These are phyloP conservation scores for Macrosoma leucophasiata DNA, from an alignment of 2,888 invertebrate species.

Conservation along the genomic window DNA sequence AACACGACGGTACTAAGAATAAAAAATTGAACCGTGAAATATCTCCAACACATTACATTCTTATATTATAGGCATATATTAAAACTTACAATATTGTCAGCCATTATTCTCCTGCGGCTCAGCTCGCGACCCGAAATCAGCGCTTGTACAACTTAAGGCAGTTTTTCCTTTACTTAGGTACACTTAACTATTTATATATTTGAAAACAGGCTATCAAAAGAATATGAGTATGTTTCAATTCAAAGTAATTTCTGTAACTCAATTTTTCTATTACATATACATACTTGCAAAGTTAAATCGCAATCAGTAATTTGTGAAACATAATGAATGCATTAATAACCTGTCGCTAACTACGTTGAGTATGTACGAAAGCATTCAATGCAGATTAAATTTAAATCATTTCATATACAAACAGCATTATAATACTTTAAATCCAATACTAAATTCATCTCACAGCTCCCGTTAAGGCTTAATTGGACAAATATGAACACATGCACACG, in stretches of 20 bases:
- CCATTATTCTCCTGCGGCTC: conserved; percentile 70
- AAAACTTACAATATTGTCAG: conserved; percentile 46
- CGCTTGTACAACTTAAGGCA: too few species aligned
- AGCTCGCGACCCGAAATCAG: conserved; percentile 37
- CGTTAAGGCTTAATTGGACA: conserved; percentile 63
- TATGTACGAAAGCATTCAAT: conserved; percentile 21
- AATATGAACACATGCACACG: conserved; percentile 56
- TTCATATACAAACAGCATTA: conserved; percentile 23
- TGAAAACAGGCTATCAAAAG: conserved; percentile 1
- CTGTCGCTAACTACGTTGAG: background rate
- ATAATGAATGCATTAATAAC: too few species aligned
- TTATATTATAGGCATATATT: too few species aligned
- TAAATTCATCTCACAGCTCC: conserved; percentile 68
- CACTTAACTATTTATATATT: conserved; percentile 5
- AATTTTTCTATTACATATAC: too few species aligned
- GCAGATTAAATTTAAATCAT: too few species aligned
- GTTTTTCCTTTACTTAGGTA: too few species aligned
- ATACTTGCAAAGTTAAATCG: too few species aligned
- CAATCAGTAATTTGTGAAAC: too few species aligned
- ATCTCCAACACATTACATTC: too few species aligned
- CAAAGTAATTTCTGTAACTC: too few species aligned
- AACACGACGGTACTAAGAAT: too few species aligned
- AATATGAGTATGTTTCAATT: background rate
- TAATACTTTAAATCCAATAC: conserved; percentile 30
- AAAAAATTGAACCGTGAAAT: too few species aligned